Evolutionary conservation across 1,140 invertebrate species (phyloP).

Genomic region (Cydia splendana): DNA sequence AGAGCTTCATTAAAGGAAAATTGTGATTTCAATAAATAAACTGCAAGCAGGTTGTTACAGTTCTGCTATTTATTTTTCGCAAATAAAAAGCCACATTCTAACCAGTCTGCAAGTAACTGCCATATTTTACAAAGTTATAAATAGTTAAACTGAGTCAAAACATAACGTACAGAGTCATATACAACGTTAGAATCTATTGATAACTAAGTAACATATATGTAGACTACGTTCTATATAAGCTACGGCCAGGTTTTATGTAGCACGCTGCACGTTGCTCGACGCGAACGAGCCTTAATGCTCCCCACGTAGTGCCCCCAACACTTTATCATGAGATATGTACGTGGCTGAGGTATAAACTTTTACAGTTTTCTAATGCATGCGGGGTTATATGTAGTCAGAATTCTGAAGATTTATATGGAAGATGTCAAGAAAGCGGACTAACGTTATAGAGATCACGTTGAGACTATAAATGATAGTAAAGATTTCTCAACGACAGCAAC

Average conservation of each 20-base stretch:
- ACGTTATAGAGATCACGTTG: not conserved
- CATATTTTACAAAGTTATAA: too few relatives aligned
- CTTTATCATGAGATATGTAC: slow-evolving; percentile 32
- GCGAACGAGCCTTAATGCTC: slow-evolving; percentile 10
- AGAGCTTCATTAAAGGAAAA: too few relatives aligned
- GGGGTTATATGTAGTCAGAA: not conserved
- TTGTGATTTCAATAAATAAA: not conserved
- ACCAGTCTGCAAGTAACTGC: too few relatives aligned
- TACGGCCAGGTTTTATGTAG: not conserved
- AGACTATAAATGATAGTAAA: not conserved
- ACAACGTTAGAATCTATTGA: not conserved
- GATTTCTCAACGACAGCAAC: not conserved
- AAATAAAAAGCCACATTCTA: too few relatives aligned
- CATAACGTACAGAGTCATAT: too few relatives aligned
- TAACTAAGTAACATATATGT: not conserved
- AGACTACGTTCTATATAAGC: not conserved
- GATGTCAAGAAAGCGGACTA: not conserved
- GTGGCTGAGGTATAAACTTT: slow-evolving; percentile 29
- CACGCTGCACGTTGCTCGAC: not conserved
- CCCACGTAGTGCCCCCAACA: slow-evolving; percentile 25
- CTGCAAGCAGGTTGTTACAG: too few relatives aligned
- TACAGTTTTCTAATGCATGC: slow-evolving; percentile 24
- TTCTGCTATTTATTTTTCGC: too few relatives aligned
- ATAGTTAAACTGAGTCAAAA: too few relatives aligned
- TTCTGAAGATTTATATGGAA: slow-evolving; percentile 22